Evolutionary conservation across 2,888 invertebrate species (phyloP).

Genomic region (Caenorhabditis virilis): DNA sequence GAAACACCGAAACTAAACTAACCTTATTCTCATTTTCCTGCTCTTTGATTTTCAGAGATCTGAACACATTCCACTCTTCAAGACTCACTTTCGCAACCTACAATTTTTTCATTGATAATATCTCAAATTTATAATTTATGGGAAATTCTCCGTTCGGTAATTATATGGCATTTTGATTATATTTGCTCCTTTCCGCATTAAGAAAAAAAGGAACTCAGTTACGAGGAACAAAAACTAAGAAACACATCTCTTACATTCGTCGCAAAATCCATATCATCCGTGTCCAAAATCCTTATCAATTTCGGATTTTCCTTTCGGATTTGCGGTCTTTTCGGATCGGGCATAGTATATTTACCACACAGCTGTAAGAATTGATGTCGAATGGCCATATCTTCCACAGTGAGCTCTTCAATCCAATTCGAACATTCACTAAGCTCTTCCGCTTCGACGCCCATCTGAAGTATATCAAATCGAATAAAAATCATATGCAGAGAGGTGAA

Average conservation of each 20-base stretch:
- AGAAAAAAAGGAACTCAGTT: no score
- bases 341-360: conserved; percentile 58
- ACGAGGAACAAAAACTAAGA: no score
- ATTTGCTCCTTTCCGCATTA: no score
- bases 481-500: no score
- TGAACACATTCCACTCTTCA: conserved; percentile 55
- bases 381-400: conserved; percentile 40
- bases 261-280: conserved; percentile 50
- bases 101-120: no score
- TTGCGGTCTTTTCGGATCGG: conserved; percentile 60
- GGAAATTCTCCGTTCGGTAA: no score
- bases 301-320: conserved; percentile 48
- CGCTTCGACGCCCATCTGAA: conserved; percentile 62
- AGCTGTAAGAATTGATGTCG: conserved; percentile 56
- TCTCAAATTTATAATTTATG: no score
- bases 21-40: conserved; percentile 52
- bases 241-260: conserved; percentile 21
- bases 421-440: conserved; percentile 52
- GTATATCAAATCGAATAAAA: no score
- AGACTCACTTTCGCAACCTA: conserved; percentile 47
- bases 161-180: no score
- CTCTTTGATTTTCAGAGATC: conserved; percentile 43
- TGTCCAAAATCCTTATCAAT: conserved; percentile 42
- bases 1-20: background rate
- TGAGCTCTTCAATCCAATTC: conserved; percentile 37